Evolutionary conservation across 2,888 invertebrate genomes (phyloP).

Genomic region (Machimus atricapillus): DNA sequence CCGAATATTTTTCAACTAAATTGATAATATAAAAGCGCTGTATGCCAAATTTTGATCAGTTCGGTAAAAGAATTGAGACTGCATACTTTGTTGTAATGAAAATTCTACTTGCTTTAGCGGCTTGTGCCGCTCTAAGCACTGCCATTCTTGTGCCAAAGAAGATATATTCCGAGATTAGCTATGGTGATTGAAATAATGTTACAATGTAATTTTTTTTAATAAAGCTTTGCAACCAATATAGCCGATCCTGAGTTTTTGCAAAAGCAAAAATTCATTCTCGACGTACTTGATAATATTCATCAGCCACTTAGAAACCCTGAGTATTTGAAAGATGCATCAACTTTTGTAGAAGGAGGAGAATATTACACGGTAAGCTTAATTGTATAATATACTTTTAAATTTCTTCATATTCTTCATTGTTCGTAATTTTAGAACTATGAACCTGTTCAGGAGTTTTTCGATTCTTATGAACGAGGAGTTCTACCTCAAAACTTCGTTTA

Average conservation of each 20-base stretch:
- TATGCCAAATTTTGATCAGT: not conserved
- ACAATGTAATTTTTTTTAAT: not conserved
- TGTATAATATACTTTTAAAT: not conserved
- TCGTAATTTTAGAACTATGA: conserved; percentile 29
- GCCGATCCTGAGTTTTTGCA: conserved; percentile 62
- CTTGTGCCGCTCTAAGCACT: conserved; percentile 61
- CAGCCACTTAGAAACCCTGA: conserved; percentile 35
- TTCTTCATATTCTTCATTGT: not conserved
- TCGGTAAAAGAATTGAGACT: not conserved
- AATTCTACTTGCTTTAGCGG: conserved; percentile 63
- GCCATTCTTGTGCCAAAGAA: conserved; percentile 51
- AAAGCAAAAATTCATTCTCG: conserved; percentile 63
- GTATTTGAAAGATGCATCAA: conserved; percentile 17
- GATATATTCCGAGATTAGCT: conserved; percentile 45
- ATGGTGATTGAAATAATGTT: conserved; percentile 10
- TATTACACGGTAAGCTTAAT: conserved; percentile 39
- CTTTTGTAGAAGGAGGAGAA: conserved; percentile 20
- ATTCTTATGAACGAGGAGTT: conserved; percentile 56
- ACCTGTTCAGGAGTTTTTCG: conserved; percentile 39
- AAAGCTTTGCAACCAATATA: not conserved
- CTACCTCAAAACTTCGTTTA: conserved; percentile 67
- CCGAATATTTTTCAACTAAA: not conserved
- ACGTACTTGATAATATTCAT: conserved; percentile 47
- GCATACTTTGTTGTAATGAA: conserved; percentile 57
- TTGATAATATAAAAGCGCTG: not conserved